Conservation (phyloP, 2,888 invertebrate genomes). For the Nomada lathburiana region DNA sequence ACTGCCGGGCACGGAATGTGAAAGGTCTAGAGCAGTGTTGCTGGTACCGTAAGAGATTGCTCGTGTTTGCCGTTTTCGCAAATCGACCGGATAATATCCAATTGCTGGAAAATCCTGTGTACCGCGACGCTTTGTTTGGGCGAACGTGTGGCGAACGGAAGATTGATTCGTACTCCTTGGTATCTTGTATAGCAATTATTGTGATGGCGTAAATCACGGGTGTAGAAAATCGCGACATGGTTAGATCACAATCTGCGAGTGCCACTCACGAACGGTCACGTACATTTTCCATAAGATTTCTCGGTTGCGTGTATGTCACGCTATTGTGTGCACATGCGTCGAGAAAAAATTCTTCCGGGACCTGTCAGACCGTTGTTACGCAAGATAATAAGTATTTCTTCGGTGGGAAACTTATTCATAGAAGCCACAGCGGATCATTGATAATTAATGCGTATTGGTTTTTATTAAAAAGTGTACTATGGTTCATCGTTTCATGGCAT, state of each 20-base stretch:
- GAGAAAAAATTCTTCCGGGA: not conserved
- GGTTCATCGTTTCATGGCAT: no score
- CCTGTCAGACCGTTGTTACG: not conserved
- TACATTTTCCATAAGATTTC: slow-evolving; percentile 2
- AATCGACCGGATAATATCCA: slow-evolving; percentile 55
- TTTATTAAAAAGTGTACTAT: no score
- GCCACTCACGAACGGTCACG: not conserved
- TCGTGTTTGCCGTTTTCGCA: slow-evolving; percentile 42
- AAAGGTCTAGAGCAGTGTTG: slow-evolving; percentile 67
- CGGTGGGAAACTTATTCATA: not conserved
- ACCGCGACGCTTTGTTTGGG: slow-evolving; percentile 1
- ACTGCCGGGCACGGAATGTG: slow-evolving; percentile 66
- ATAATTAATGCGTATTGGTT: no score
- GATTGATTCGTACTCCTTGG: slow-evolving; percentile 16
- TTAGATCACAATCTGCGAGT: slow-evolving; percentile 14
- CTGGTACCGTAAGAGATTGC: slow-evolving; percentile 38
- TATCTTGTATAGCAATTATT: slow-evolving; percentile 26
- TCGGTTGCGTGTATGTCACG: no score
- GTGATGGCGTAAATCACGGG: slow-evolving; percentile 12
- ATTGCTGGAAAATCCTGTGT: slow-evolving; percentile 25
- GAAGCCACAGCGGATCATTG: no score
- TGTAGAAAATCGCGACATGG: slow-evolving; percentile 13
- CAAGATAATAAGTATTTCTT: not conserved
- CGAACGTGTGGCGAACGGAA: slow-evolving; percentile 1
- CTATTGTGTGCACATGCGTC: not conserved